Percentiles rank a stretch among this genome's conserved stretches.
phyloP scores from a whole-genome alignment of 2,113 vertebrate species.

The Peromyscus polionotus region DNA sequence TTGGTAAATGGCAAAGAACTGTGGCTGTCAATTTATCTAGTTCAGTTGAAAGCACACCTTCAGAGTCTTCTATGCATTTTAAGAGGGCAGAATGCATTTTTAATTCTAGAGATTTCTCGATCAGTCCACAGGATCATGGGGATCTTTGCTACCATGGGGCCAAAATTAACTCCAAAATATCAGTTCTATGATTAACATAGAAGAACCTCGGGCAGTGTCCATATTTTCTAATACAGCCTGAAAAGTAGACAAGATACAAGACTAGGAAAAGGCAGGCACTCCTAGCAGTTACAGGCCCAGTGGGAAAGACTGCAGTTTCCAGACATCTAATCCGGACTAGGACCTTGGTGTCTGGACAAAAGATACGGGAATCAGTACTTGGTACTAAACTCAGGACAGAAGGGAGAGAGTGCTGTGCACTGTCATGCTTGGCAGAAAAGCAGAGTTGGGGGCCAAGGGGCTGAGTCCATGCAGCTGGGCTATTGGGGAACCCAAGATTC shows the following conservation, averaged over 20 bases:
- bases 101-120: not conserved
- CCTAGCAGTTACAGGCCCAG: not conserved
- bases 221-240: constrained; percentile 30
- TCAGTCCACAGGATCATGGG: not conserved
- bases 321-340: not conserved
- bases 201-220: not conserved
- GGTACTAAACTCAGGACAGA: not conserved
- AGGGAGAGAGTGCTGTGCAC: not conserved
- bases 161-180: constrained; percentile 46
- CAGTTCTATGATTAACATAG: constrained; percentile 20
- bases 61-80: not conserved
- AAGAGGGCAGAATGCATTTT: not conserved
- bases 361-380: not conserved
- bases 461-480: not conserved
- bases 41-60: not conserved
- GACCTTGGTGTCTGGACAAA: not conserved
- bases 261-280: not conserved
- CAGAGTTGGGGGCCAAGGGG: not conserved
- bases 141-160: constrained; percentile 10
- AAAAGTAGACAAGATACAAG: not conserved
- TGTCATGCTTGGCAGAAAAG: not conserved
- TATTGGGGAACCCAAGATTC: not conserved
- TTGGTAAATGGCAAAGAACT: not conserved
- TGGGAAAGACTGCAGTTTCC: not conserved
- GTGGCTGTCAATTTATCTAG: constrained; percentile 3